A percentile compares a stretch with the other conserved stretches of the same genome.
phyloP scores from a whole-genome alignment of 2,797 vertebrate species.

The Neosilurus mollespiculum region DNA sequence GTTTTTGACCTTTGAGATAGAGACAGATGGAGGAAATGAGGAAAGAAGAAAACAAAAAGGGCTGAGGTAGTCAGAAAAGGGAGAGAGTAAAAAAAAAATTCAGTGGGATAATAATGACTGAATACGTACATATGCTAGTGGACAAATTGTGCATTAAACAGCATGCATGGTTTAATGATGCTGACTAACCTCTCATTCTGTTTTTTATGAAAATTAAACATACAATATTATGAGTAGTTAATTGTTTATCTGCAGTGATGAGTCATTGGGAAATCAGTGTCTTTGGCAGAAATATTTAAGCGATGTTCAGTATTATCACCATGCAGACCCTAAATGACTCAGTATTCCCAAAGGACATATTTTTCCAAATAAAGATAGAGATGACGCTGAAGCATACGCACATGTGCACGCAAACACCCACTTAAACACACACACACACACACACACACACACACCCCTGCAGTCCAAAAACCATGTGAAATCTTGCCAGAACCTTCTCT shows the following conservation, averaged over 20 bases:
- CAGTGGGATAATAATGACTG: constrained; percentile 10
- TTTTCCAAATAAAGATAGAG: constrained; percentile 46
- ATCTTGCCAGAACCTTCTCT: neutral
- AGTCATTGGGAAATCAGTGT: constrained; percentile 50
- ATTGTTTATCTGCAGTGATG: constrained; percentile 41
- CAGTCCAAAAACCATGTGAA: neutral
- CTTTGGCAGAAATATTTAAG: constrained; percentile 44
- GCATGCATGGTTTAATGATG: constrained; percentile 11
- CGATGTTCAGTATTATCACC: constrained; percentile 32
- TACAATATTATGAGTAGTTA: constrained; percentile 23
- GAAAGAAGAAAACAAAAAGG: neutral
- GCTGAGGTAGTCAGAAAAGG: constrained; percentile 5
- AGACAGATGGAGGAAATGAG: neutral
- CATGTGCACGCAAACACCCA: constrained; percentile 11
- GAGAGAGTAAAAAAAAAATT: constrained; percentile 16
- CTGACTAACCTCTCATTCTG: neutral
- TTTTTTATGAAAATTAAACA: constrained; percentile 23
- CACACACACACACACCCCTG: neutral
- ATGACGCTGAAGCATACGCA: constrained; percentile 49
- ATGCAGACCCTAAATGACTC: constrained; percentile 49
- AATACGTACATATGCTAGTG: constrained; percentile 25
- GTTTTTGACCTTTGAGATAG: constrained; percentile 38
- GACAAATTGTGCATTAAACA: neutral
- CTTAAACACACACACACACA: neutral
- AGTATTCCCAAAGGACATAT: constrained; percentile 39